Percentiles rank a stretch among this genome's conserved stretches.
Conservation (phyloP, 2,797 vertebrate species). For the Sparidentex hasta region DNA sequence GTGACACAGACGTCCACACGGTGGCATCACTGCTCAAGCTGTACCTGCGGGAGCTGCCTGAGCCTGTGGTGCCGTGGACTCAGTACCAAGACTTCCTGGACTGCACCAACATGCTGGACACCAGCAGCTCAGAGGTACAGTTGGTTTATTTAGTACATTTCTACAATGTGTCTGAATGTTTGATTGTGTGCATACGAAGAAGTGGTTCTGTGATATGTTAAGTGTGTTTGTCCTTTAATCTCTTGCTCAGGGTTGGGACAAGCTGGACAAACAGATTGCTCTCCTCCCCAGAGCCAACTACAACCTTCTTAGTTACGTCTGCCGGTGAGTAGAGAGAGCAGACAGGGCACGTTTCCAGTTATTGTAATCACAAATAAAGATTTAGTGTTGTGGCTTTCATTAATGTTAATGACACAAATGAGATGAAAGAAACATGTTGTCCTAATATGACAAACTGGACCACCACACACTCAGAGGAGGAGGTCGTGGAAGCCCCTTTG, state of each 20-base stretch:
- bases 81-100: conserved; percentile 95
- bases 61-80: conserved; percentile 94
- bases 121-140: conserved; percentile 83
- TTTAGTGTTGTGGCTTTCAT: no score
- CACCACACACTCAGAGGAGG: no score
- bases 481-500: no score
- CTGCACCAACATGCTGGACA: conserved; percentile 87
- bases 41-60: conserved; percentile 95
- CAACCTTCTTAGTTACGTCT: conserved; percentile 94
- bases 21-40: conserved; percentile 97
- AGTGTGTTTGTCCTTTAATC: not conserved
- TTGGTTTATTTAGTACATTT: not conserved
- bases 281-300: conserved; percentile 93
- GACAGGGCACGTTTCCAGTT: no score
- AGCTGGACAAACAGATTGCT: conserved; percentile 90
- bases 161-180: not conserved
- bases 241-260: conserved; percentile 86
- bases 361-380: no score
- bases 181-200: not conserved
- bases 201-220: not conserved
- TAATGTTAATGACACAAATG: no score
- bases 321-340: conserved; percentile 86
- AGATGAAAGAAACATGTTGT: no score
- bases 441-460: no score
- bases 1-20: conserved; percentile 98